Base-by-base conservation (phyloP, 2,888 invertebrate genomes). In the Pristionchus arcanus region DNA sequence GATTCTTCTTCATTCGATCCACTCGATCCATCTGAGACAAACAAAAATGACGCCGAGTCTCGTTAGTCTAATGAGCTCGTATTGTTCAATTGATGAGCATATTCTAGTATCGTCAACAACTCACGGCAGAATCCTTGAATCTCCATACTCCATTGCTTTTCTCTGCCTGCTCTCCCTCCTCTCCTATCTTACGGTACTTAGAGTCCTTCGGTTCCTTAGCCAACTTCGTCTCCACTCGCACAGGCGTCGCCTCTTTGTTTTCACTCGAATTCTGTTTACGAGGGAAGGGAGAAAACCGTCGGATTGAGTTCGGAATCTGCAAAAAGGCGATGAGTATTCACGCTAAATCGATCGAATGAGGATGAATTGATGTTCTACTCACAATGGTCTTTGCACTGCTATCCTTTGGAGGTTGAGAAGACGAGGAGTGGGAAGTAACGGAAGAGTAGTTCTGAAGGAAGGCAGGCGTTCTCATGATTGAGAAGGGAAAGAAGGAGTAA, bases 361-460 rank as follows among this genome's bases (percentile, higher is more conserved):
- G 19, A n/a, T n/a, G 49, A 25, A 81, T n/a, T 37, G 53, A 53
- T 9, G n/a, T 28, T 4, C 11, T 34, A 68, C 87, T 87, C 7
- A 87, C 87, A 15, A 87, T 63, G 42, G 13, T 87, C 49, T 25
- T 63, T 34, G 66, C 37, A 13, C 63, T 55, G 59, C 34, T 66
- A 4, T 63, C 87, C 49, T 87, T 87, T 0, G 87, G 42, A n/a
- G 87, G n/a, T 25, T 34, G 37, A 25, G 85, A 63, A 1, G 85
- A 37, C 13, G 85, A 16, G 37, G 66, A 87, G n/a, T 63, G 68
- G 31, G 87, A 42, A 28, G 87, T n/a, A 16, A 87, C 66, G 19
- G 87, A 21, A 25, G 59, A 42, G 49, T 87, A 87, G 49, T 87
- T 87, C 87, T 87, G 87, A 87, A 87, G 87, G 68, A 87, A 87